Evolutionary conservation across 2,888 invertebrate species (phyloP), one percentile per base, ranked within the genome.

Genomic region (Terebella lapidaria): DNA sequence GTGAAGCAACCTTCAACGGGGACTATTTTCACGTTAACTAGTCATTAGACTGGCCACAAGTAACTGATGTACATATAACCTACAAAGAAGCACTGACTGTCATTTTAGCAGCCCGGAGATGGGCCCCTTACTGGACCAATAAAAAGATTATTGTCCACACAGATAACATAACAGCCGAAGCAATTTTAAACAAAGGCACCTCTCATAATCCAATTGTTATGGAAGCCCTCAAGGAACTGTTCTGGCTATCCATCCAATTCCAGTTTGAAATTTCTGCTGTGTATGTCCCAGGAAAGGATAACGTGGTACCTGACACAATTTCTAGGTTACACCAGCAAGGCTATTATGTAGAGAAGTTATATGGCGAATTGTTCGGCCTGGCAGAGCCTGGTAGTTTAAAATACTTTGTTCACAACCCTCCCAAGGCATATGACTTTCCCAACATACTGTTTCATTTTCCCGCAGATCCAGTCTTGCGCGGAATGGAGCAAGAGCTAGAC

Each of bases 101-200:
- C 15, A 30, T 49, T 10, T 42, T 28, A 15, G 53, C 58, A 10
- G 58, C 53, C 10, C 29, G 45, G 2, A 20, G 26, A n/a, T 58
- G 53, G 54, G 53, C 42, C 22, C 54, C 5, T 2, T 27, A 30
- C 2, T 58, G 58, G 58, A 1, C 10, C 3, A 54, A 58, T 25
- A 10, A 20, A 3, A 20, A 22, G 1, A 45, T 58, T 4, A 54
- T 35, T n/a, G 27, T 58, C 2, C 28, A 58, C 26, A 20, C 42
- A 10, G 58, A 54, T 54, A 58, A 45, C 27, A 24, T n/a, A 27
- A 28, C 58, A 26, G 58, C 54, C 20, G 27, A 28, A 27, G 4
- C 28, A 20, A 25, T 42, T 15, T 35, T 58, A 2, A 58, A 58
- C 54, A 54, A 54, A 42, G 58, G 58, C 5, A 42, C 42, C 24